These are phyloP conservation scores for Rhodinocichla rosea DNA, from an alignment of 2,113 vertebrate species.

Conservation along the genomic window DNA sequence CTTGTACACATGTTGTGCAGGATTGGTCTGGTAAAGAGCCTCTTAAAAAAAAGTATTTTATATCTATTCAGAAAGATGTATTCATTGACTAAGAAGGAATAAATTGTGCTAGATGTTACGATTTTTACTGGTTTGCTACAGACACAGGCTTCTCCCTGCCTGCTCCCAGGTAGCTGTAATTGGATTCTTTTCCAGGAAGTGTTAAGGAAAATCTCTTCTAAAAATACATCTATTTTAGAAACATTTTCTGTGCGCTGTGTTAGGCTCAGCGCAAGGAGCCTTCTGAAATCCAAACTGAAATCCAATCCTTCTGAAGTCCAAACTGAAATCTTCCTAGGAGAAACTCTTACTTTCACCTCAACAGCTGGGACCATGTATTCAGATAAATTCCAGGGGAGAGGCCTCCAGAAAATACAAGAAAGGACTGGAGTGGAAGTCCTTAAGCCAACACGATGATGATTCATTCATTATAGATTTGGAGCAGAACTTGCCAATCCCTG, in stretches of 20 bases:
- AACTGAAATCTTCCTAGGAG: neutral
- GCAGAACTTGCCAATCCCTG: slow-evolving; percentile 52
- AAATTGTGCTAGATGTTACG: neutral
- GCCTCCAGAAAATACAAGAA: slow-evolving; percentile 55
- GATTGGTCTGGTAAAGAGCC: neutral
- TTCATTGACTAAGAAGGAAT: neutral
- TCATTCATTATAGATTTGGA: slow-evolving; percentile 46
- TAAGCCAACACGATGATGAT: neutral
- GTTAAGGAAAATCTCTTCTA: neutral
- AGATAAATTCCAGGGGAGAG: slow-evolving; percentile 41
- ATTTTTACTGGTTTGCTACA: neutral
- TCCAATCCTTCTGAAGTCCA: neutral
- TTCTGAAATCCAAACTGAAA: slow-evolving; percentile 42
- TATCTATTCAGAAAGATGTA: neutral
- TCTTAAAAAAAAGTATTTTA: neutral
- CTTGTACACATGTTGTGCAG: accelerated
- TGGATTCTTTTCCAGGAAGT: neutral
- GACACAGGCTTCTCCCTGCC: neutral
- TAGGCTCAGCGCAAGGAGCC: slow-evolving; percentile 50
- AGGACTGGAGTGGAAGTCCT: slow-evolving; percentile 57
- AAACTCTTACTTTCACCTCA: slow-evolving; percentile 19
- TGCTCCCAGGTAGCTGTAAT: neutral
- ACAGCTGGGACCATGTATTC: slow-evolving; percentile 27
- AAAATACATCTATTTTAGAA: slow-evolving; percentile 27
- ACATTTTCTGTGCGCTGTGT: slow-evolving; percentile 36